Evolutionary conservation across 1,140 invertebrate genomes (phyloP), one percentile per base, ranked within the genome.

Genomic region (Cotesia chilonis): DNA sequence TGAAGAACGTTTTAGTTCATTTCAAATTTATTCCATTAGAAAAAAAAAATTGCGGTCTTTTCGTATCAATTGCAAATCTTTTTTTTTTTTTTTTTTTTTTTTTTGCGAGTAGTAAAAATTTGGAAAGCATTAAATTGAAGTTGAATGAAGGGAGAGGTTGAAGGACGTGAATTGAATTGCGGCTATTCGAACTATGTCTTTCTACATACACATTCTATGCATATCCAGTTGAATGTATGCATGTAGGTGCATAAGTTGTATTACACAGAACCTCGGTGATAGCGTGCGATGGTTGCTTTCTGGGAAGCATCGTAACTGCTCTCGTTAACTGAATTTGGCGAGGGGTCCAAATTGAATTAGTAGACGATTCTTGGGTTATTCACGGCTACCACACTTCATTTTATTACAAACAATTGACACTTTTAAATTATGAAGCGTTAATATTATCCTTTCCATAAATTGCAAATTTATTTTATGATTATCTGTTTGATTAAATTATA

Each of bases 341-440:
- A 71, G 60, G 36, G 60, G 60, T 63, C 52, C 59, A 71, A 71
- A 71, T 71, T 47, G 17, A 64, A 71, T 71, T 71, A 71, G 47
- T 61, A 47, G 47, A 64, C 69, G 69, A 71, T 71, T 71, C 69
- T 71, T 35, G 41, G 60, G 69, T 64, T 71, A 71, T 71, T 64
- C 57, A 70, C 68, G 28, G 68, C 52, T 54, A 36, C 67, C 67
- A 70, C 52, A 64, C 60, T 64, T 20, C 36, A 47, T 14, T 51
- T 71, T 38, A 65, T 37, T 7, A 35, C 35, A n/a, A 47, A 65
- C 38, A 37, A 38, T 37, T 65, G 35, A 41, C 63, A 65, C 9
- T 14, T 14, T 14, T 14, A 14, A 14, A 14, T 38, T 41, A 41
- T 41, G 10, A 7, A 4, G 10, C 41, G 10, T 41, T 41, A 41